A percentile compares a stretch with the other conserved stretches of the same genome.
phyloP scores from a whole-genome alignment of 1,140 invertebrate species.

The Penaeus chinensis region DNA sequence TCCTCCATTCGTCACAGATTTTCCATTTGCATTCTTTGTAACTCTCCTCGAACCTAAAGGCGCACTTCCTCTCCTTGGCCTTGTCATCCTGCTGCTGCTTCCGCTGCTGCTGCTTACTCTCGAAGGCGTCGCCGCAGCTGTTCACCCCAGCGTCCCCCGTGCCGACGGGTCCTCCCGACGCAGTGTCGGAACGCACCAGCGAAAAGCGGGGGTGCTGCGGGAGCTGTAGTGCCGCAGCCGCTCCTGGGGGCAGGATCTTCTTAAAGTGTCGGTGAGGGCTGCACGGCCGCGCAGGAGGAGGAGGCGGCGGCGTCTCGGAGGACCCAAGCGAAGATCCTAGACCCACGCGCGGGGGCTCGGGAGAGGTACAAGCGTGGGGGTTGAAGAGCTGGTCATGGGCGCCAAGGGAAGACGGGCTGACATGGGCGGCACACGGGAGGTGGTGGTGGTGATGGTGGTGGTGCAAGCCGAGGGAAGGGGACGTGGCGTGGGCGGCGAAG shows the following conservation, averaged over 20 bases:
- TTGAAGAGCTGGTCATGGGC: background rate
- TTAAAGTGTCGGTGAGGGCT: conserved; percentile 31
- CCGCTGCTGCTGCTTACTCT: background rate
- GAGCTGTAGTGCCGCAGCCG: background rate
- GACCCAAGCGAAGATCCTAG: conserved; percentile 1
- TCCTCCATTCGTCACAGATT: conserved; percentile 9
- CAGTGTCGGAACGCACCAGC: background rate
- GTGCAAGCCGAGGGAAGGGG: too few species aligned
- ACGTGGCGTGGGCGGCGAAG: background rate
- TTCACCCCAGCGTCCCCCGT: background rate
- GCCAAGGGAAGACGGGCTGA: conserved; percentile 7
- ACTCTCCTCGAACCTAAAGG: too few species aligned
- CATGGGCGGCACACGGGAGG: conserved; percentile 42
- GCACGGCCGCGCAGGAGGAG: background rate
- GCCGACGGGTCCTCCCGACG: background rate
- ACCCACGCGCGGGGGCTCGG: conserved; percentile 43
- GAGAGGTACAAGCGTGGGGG: background rate
- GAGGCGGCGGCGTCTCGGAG: background rate
- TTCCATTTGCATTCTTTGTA: background rate
- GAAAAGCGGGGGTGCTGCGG: too few species aligned
- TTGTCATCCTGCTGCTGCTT: background rate
- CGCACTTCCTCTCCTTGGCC: background rate
- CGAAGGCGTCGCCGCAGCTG: too few species aligned
- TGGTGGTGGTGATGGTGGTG: conserved; percentile 4
- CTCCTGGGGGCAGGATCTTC: conserved; percentile 48